Conservation (phyloP, 2,797 vertebrate genomes). For the Neostethus bicornis region DNA sequence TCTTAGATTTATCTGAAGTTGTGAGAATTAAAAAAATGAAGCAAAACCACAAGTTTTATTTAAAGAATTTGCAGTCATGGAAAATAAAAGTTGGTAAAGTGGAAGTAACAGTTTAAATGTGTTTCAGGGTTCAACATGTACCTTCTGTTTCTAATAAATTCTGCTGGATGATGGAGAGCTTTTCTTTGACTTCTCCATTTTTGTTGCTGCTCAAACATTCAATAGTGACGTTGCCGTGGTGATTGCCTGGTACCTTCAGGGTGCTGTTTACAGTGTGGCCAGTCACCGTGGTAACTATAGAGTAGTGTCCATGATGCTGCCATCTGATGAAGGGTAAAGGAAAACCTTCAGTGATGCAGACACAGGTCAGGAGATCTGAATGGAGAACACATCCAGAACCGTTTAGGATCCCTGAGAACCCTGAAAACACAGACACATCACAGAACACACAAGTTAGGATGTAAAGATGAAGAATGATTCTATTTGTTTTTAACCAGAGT, state of each 20-base stretch:
- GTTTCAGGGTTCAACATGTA: not conserved
- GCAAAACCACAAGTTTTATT: no score
- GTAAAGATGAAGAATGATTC: slow-evolving; percentile 19
- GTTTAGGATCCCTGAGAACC: slow-evolving; percentile 19
- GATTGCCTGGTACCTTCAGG: not conserved
- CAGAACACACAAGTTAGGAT: not conserved
- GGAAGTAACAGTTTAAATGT: no score
- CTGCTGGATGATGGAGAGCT: not conserved
- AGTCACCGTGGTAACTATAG: slow-evolving; percentile 9
- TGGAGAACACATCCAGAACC: slow-evolving; percentile 41
- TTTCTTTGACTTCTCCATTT: slow-evolving; percentile 8
- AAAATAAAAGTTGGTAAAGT: not conserved
- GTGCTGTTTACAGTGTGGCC: slow-evolving; percentile 15
- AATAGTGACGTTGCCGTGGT: slow-evolving; percentile 25
- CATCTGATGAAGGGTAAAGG: no score
- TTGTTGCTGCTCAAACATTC: slow-evolving; percentile 15
- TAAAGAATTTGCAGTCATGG: no score
- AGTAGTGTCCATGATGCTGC: slow-evolving; percentile 20
- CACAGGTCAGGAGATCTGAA: no score
- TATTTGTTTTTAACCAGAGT: slow-evolving; percentile 45
- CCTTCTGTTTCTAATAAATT: accelerated
- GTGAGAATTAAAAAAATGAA: not conserved
- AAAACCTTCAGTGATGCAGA: no score
- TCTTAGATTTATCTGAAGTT: not conserved
- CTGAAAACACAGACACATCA: not conserved